Base-by-base conservation (phyloP, 2,113 vertebrate genomes). In the Monopterus albus region DNA sequence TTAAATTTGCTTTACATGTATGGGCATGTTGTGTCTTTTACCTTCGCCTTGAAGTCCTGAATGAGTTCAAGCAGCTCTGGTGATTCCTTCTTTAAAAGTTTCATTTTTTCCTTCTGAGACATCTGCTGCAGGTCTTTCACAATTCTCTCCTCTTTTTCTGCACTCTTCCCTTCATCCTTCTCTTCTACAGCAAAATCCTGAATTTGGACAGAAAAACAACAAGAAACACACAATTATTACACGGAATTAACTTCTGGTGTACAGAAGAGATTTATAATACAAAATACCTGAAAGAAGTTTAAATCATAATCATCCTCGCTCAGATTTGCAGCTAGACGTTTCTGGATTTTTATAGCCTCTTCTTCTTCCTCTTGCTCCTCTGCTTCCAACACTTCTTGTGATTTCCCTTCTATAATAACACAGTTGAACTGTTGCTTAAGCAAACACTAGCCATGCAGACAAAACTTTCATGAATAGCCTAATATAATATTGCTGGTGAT, bases 51-150 rank as follows among this genome's bases (percentile, higher is more conserved):
- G 28, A 98, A 95, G 87, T 99, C 98, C 55, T 95, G 93, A 20
- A 98, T 94, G 33, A 99, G 93, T 55, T 99, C 96, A 78, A 98
- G 84, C 52, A 99, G 91, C 84, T 99, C 98, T 0, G 98, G 98
- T 0, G 97, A 96, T 60, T 99, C 97, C 50, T 97, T 96, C 86
- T 95, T 96, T 72, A 99, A 73, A 39, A 99, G 92, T 69, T 97
- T 98, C 77, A 98, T 89, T 83, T 97, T 96, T 77, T 98, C 94
- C 57, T 98, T 98, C 42, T 91, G 92, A 1, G 97, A 94, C 90
- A 99, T 93, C 33, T 95, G 90, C 5, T 95, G 87, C 72, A 99
- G 87, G 57, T 99, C 96, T 75, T 97, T 96, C 28, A 93, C 88
- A 0, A 99, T 95, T 55, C 89, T 95, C 68, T 94, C 91, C 29